Base-by-base conservation (phyloP, 2,113 vertebrate genomes). In the Microtus pennsylvanicus region DNA sequence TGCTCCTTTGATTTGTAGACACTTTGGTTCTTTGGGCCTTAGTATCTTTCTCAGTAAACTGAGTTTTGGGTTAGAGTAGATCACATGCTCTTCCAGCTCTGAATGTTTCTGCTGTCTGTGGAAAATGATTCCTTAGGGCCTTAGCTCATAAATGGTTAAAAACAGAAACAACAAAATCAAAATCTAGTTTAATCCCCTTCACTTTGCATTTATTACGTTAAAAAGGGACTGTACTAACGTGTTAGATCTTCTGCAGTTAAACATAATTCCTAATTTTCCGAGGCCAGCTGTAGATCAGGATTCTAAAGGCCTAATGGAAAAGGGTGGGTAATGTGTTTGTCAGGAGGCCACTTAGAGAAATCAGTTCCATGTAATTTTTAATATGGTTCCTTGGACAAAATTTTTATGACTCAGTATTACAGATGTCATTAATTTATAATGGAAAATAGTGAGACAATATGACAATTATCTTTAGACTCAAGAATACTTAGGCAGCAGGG, bases 391-490 rank as follows among this genome's bases (percentile, higher is more conserved):
- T 97, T 96, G 95, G 95, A 90, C 91, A 96, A 95, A 90, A 63
- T 87, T 85, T 96, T 96, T 96, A 97, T 96, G 96, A 97, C 78
- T 97, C 94, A 97, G 3, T 98, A 65, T 97, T 98, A 87, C 96
- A 97, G 95, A 98, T 97, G 96, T 97, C 96, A 95, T 96, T 97
- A 96, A 96, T 96, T 97, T 98, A 97, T 97, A 91, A 96, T 97
- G 96, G 95, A 97, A 98, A 97, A 96, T 94, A 78, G 89, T 97
- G 94, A 97, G 86, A 98, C 92, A 94, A 24, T 97, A 76, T 96
- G 94, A 96, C 93, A 97, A 14, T 96, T 95, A 91, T 93, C 91
- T 96, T 94, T 70, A 96, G 95, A 80, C 87, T 87, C 47, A 75
- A 78, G 93, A 78, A 90, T 89, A 81, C 50, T 91, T 67, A 72